Percentiles rank a stretch among this genome's conserved stretches.
Evolutionary conservation across 2,113 vertebrate genomes (phyloP).

Genomic region (Alexandromys fortis): DNA sequence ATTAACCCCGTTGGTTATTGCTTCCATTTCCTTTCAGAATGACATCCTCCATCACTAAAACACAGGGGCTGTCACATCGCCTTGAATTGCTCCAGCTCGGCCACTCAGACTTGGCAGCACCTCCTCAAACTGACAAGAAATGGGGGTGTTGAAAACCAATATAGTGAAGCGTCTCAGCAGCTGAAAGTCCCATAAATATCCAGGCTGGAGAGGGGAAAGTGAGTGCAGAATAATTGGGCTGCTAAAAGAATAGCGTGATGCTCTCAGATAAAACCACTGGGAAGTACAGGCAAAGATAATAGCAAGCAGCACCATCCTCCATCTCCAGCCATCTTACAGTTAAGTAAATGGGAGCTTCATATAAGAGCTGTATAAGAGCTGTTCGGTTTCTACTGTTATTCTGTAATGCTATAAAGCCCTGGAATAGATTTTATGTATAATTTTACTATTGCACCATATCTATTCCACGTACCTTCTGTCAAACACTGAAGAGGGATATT

Average conservation of each 20-base stretch:
- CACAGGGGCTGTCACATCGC: neutral
- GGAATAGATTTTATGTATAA: neutral
- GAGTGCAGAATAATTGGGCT: neutral
- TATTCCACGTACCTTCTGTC: neutral
- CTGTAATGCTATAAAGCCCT: neutral
- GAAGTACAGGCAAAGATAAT: neutral
- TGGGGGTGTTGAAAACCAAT: neutral
- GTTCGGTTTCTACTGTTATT: neutral
- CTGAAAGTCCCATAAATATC: neutral
- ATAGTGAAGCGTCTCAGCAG: neutral
- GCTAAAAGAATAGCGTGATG: neutral
- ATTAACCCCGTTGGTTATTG: neutral
- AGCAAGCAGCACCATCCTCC: neutral
- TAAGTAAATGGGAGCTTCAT: neutral
- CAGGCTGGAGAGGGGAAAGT: neutral
- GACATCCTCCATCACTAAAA: neutral
- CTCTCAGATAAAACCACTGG: neutral
- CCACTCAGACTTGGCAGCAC: neutral
- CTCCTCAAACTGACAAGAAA: slow-evolving; percentile 21
- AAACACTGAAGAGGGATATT: neutral
- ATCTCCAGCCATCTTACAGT: neutral
- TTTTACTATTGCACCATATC: neutral
- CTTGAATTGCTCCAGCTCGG: neutral
- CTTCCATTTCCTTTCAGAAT: neutral
- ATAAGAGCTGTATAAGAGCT: neutral